phyloP scores from a whole-genome alignment of 2,797 vertebrate genomes.

The Onychomys arenicola region DNA sequence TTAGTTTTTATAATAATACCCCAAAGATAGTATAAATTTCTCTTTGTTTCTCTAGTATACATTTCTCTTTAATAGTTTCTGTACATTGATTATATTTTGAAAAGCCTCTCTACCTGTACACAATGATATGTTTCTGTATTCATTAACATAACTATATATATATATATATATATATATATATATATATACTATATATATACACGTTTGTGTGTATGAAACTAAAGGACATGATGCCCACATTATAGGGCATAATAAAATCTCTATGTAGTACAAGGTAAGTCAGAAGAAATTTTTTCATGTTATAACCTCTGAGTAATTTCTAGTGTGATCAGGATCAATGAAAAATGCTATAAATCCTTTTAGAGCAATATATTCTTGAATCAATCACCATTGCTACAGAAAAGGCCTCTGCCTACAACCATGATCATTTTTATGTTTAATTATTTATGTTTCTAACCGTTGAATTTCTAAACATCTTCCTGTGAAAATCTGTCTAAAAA shows the following conservation, averaged over 20 bases:
- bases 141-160: neutral
- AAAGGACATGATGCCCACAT: neutral
- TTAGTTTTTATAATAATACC: conserved; percentile 21
- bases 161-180: neutral
- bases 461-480: conserved; percentile 81
- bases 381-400: conserved; percentile 66
- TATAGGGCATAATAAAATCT: neutral
- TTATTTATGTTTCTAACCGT: conserved; percentile 84
- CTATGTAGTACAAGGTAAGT: conserved; percentile 3
- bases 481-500: conserved; percentile 82
- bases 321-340: neutral
- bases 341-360: conserved; percentile 69
- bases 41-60: neutral
- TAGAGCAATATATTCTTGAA: conserved; percentile 74
- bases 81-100: neutral
- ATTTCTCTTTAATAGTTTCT: conserved; percentile 23
- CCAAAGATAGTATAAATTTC: neutral
- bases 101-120: neutral
- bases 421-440: conserved; percentile 86
- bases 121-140: neutral
- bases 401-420: conserved; percentile 80
- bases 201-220: neutral
- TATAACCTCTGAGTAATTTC: conserved; percentile 65
- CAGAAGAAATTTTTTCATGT: neutral
- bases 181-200: conserved; percentile 14